phyloP scores from a whole-genome alignment of 2,797 vertebrate genomes.

The Phrynocephalus guinanensis region DNA sequence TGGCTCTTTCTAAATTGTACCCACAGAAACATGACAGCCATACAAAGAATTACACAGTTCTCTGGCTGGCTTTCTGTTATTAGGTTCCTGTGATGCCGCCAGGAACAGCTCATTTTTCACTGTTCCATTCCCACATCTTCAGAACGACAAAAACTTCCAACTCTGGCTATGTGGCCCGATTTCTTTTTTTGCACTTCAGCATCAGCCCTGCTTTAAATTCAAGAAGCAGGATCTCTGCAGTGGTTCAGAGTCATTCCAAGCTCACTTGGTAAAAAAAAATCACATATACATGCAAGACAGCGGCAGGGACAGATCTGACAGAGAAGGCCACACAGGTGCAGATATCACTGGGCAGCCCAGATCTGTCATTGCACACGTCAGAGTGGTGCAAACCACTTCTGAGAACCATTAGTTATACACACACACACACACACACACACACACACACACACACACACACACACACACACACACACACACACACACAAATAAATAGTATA shows the following conservation, averaged over 20 bases:
- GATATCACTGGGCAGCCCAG: neutral
- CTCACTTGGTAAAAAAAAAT: neutral
- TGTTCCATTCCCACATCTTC: conserved; percentile 21
- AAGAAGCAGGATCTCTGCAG: conserved; percentile 3
- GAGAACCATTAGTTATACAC: neutral
- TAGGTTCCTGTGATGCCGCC: conserved; percentile 70
- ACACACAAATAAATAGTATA: neutral
- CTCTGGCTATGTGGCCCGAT: neutral
- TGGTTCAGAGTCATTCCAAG: neutral
- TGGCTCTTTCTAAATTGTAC: neutral
- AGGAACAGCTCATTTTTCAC: conserved; percentile 12
- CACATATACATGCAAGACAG: no score
- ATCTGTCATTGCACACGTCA: no score
- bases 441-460: no score
- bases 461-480: no score
- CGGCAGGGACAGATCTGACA: neutral
- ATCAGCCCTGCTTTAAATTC: neutral
- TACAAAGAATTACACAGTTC: conserved; percentile 17
- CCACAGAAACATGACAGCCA: neutral
- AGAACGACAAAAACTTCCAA: conserved; percentile 7
- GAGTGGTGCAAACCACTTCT: neutral
- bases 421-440: no score
- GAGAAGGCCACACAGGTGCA: neutral
- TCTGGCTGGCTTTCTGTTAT: conserved; percentile 77
- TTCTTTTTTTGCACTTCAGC: neutral